These are phyloP conservation scores for Leucoptera coffeella DNA, from an alignment of 2,888 invertebrate genomes.

Conservation along the genomic window DNA sequence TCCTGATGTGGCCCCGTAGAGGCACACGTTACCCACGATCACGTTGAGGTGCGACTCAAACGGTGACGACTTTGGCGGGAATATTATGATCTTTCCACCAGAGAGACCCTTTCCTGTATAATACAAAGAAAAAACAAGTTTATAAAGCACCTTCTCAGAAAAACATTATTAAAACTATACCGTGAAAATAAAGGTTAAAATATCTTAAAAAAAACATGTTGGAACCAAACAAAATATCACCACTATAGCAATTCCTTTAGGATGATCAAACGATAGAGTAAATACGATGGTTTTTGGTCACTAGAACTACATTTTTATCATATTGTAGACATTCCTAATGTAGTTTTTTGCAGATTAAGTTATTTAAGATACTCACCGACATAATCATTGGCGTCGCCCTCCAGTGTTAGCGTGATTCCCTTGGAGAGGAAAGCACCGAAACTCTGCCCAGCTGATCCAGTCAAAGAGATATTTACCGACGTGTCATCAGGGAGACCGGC, in stretches of 20 bases:
- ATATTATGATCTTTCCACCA: constrained; percentile 90
- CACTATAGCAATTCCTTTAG: too few relatives aligned
- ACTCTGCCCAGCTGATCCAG: constrained; percentile 96
- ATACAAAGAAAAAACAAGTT: not conserved
- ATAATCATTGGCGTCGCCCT: constrained; percentile 98
- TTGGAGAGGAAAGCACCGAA: constrained; percentile 95
- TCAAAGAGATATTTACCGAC: constrained; percentile 71
- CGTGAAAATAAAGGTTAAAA: too few relatives aligned
- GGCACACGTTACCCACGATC: constrained; percentile 95
- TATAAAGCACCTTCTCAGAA: not conserved
- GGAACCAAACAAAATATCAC: too few relatives aligned
- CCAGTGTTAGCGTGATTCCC: constrained; percentile 84
- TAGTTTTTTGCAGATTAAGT: too few relatives aligned
- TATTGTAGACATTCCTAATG: too few relatives aligned
- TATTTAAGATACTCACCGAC: constrained; percentile 67
- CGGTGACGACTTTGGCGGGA: constrained; percentile 78
- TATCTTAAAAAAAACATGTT: too few relatives aligned
- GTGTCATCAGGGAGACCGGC: constrained; percentile 75
- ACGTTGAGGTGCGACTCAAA: constrained; percentile 93
- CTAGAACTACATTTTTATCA: too few relatives aligned
- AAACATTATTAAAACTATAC: too few relatives aligned
- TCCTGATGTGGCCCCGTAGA: constrained; percentile 96
- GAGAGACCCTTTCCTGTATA: constrained; percentile 73
- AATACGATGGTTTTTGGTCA: too few relatives aligned
- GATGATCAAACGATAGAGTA: too few relatives aligned